These are phyloP conservation scores for Lathronympha strigana DNA, from an alignment of 2,888 invertebrate genomes.

Conservation along the genomic window DNA sequence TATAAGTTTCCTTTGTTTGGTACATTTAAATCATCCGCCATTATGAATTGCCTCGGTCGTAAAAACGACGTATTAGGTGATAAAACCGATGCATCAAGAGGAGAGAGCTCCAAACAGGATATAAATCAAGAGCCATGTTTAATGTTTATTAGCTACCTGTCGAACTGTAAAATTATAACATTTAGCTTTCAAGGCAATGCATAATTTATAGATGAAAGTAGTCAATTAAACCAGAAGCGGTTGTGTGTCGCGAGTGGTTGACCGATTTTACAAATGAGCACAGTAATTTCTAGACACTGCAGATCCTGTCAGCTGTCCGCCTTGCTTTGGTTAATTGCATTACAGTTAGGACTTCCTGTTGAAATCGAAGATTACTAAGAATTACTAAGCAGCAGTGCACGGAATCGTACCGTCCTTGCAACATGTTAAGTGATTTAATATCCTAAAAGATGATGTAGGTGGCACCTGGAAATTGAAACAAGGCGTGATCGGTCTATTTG, in stretches of 20 bases:
- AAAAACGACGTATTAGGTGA: not conserved
- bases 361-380: too few relatives aligned
- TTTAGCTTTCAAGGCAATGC: constrained; percentile 40
- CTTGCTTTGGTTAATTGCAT: not conserved
- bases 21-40: not conserved
- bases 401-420: too few relatives aligned
- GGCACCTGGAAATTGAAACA: too few relatives aligned
- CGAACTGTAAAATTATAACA: constrained; percentile 30
- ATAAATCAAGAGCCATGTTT: constrained; percentile 31
- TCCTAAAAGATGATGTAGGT: too few relatives aligned
- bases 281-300: constrained; percentile 24
- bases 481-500: too few relatives aligned
- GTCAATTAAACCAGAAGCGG: constrained; percentile 36
- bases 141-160: constrained; percentile 29
- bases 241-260: constrained; percentile 33
- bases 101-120: constrained; percentile 27
- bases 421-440: too few relatives aligned
- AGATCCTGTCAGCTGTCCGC: not conserved
- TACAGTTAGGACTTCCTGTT: too few relatives aligned
- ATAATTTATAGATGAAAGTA: constrained; percentile 42
- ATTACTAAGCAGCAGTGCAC: too few relatives aligned
- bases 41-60: too few relatives aligned
- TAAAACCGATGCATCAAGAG: constrained; percentile 11
- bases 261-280: constrained; percentile 26
- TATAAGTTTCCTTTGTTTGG: not conserved